These are phyloP conservation scores for Trichopria drosophilae DNA, from an alignment of 2,888 invertebrate genomes.

Conservation along the genomic window DNA sequence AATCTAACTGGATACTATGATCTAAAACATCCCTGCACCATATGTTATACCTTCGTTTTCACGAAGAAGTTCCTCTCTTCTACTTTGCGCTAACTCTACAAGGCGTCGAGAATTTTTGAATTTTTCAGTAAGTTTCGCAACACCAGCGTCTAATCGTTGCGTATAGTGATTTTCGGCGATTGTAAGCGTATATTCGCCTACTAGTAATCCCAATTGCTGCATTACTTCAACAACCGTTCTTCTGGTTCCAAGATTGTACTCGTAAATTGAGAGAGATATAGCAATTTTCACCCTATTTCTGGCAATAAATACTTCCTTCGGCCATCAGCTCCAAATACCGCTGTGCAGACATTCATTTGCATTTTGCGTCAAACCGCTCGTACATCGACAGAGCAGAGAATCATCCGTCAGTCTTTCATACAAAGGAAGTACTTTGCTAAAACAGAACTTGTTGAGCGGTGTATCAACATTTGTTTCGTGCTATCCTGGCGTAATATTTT, in stretches of 20 bases:
- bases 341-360: slow-evolving; percentile 28
- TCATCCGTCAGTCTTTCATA: slow-evolving; percentile 22
- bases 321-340: slow-evolving; percentile 24
- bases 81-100: slow-evolving; percentile 17
- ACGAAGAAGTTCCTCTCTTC: slow-evolving; percentile 13
- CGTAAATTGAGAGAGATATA: too few relatives aligned
- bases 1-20: too few relatives aligned
- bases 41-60: slow-evolving; percentile 27
- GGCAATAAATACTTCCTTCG: slow-evolving; percentile 23
- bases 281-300: slow-evolving; percentile 15
- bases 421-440: slow-evolving; percentile 20
- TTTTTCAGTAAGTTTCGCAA: slow-evolving; percentile 14
- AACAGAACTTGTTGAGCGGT: slow-evolving; percentile 18
- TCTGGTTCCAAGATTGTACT: too few relatives aligned
- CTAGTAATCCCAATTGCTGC: slow-evolving; percentile 14
- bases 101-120: slow-evolving; percentile 13
- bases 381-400: slow-evolving; percentile 22
- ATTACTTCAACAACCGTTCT: slow-evolving; percentile 23
- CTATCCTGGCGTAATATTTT: slow-evolving; percentile 13
- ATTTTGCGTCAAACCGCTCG: slow-evolving; percentile 26
- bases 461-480: slow-evolving; percentile 19
- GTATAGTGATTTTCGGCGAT: slow-evolving; percentile 1
- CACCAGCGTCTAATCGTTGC: slow-evolving; percentile 6
- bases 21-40: too few relatives aligned
- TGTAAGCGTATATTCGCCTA: slow-evolving; percentile 5